Conservation (phyloP, 2,113 vertebrate genomes). For the Gorsachius goisagi region DNA sequence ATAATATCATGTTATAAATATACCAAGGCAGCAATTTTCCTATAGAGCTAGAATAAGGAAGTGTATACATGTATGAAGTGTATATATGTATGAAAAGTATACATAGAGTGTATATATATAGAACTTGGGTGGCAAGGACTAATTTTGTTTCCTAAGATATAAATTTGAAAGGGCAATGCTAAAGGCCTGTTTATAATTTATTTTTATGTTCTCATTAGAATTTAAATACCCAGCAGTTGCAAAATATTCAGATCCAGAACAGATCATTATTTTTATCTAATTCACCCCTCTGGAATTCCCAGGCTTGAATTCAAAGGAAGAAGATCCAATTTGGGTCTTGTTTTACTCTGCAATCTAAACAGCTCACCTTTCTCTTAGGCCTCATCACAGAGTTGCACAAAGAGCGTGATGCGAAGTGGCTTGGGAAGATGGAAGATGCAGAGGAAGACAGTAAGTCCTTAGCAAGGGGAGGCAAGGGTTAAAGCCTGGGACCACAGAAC, state of each 20-base stretch:
- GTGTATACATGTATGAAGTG: neutral
- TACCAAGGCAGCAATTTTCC: neutral
- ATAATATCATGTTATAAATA: neutral
- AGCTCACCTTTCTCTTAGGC: neutral
- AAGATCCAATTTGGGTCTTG: neutral
- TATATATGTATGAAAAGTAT: neutral
- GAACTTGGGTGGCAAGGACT: neutral
- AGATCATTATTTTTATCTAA: neutral
- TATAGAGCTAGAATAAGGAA: neutral
- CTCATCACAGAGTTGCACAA: neutral
- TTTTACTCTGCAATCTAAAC: neutral
- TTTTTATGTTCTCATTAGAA: constrained; percentile 21
- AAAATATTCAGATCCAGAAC: neutral
- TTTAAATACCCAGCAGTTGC: constrained; percentile 27
- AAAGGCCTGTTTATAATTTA: neutral
- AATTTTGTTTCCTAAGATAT: neutral
- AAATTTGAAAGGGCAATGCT: neutral
- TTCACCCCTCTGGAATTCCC: neutral
- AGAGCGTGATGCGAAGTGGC: accelerated
- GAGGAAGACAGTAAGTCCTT: neutral
- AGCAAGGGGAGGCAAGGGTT: constrained; percentile 15
- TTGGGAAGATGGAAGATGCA: neutral
- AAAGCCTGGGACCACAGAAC: neutral
- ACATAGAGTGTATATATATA: neutral
- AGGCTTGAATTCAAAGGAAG: neutral